These are phyloP conservation scores for Montipora sp. DNA, from an alignment of 64 coral and sea anemone genomes.

Conservation along the genomic window DNA sequence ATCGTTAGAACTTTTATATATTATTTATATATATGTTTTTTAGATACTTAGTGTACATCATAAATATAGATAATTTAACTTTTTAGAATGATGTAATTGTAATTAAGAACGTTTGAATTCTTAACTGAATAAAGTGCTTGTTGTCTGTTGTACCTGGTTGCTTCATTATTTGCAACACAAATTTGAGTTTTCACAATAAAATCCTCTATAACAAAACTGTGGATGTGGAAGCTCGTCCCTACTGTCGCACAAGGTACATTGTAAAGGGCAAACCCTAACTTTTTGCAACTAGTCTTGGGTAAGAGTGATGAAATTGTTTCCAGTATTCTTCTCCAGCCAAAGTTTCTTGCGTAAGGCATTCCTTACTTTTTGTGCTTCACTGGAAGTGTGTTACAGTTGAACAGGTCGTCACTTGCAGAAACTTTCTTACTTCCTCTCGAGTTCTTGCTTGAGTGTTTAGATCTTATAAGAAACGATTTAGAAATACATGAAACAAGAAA, in stretches of 20 bases:
- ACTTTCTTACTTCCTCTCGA: slow-evolving; percentile 1
- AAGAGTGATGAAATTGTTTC: neutral
- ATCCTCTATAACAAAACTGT: neutral
- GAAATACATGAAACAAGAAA: no score
- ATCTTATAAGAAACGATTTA: no score
- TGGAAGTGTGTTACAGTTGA: slow-evolving; percentile 1
- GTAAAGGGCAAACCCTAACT: neutral
- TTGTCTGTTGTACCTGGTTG: neutral
- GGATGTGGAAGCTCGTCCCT: neutral
- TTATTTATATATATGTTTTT: no score
- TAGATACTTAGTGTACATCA: no score
- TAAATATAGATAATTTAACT: no score
- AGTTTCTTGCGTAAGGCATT: neutral
- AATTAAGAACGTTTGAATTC: no score
- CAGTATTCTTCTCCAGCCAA: slow-evolving; percentile 6
- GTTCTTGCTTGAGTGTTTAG: neutral
- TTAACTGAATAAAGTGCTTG: no score
- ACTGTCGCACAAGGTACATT: neutral
- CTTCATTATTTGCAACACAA: neutral
- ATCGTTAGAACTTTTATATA: no score
- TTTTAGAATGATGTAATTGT: no score
- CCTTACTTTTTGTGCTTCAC: slow-evolving; percentile 11
- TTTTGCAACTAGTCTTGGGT: neutral
- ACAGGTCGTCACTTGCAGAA: neutral
- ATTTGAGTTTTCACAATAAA: neutral